phyloP scores from a whole-genome alignment of 1,140 invertebrate species.

The Eubasilissa regina region DNA sequence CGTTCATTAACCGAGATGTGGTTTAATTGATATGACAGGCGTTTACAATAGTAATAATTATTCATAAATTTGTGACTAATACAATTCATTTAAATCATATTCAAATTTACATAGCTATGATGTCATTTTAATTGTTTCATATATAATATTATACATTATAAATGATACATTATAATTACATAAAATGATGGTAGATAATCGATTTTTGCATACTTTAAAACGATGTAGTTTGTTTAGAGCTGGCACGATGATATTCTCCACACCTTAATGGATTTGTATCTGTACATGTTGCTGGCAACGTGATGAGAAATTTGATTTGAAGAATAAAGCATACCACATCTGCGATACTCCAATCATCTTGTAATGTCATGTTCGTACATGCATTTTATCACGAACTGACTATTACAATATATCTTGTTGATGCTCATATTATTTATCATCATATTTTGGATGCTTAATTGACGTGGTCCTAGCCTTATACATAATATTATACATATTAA shows the following conservation, averaged over 20 bases:
- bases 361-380: conserved; percentile 18
- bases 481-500: too few species aligned
- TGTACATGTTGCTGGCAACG: background rate
- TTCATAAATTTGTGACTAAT: too few species aligned
- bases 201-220: background rate
- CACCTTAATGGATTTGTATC: conserved; percentile 6
- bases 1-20: too few species aligned
- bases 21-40: too few species aligned
- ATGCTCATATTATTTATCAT: background rate
- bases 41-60: too few species aligned
- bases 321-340: conserved; percentile 6
- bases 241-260: background rate
- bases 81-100: too few species aligned
- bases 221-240: background rate
- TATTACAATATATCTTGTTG: conserved; percentile 2
- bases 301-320: background rate
- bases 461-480: too few species aligned
- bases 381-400: background rate
- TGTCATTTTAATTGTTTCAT: too few species aligned
- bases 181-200: background rate
- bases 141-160: too few species aligned
- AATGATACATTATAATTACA: too few species aligned
- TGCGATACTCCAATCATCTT: background rate
- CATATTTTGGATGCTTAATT: background rate
- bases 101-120: too few species aligned